Evolutionary conservation across 2,888 invertebrate species (phyloP), one percentile per base, ranked within the genome.

Genomic region (Papilio gigon): DNA sequence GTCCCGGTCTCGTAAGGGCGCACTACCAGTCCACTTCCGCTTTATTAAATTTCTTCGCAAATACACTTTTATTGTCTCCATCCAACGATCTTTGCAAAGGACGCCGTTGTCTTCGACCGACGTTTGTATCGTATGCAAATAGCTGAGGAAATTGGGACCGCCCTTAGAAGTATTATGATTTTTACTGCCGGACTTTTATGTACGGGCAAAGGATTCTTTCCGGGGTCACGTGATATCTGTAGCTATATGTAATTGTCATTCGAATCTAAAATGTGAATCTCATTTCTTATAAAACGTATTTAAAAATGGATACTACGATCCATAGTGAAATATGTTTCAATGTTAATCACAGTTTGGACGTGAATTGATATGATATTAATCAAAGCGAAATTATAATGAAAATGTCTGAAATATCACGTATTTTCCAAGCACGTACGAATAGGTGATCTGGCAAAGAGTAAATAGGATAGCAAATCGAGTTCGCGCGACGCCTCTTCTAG

Each of bases 11-110:
- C 76, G 76, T 73, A 53, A 76, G 80, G 83, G 85, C 37, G 80
- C 88, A 88, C 89, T 86, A 81, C 85, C 82, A 81, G 84, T 86
- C 88, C 88, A 87, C 88, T 92, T 92, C 90, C 90, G 89, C 91
- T 86, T 91, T 92, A 92, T 91, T 92, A 92, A 91, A 92, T 92
- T 91, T 92, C 92, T 90, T 90, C 84, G 90, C 91, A 91, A 92
- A 91, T 88, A 91, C 87, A 88, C 85, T 90, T 91, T 92, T 92
- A 92, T 88, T 89, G 89, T 84, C 84, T 80, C 77, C 84, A 79
- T 78, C 84, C 87, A 80, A 82, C 85, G 87, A 88, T 88, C 89
- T 88, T 86, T 86, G 84, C 81, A 83, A 81, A 84, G 84, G 84
- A 85, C 85, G 79, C 78, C 81, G 81, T 82, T 85, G 86, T 87